Evolutionary conservation across 1,140 invertebrate genomes (phyloP).

Genomic region (Papilio polytes): DNA sequence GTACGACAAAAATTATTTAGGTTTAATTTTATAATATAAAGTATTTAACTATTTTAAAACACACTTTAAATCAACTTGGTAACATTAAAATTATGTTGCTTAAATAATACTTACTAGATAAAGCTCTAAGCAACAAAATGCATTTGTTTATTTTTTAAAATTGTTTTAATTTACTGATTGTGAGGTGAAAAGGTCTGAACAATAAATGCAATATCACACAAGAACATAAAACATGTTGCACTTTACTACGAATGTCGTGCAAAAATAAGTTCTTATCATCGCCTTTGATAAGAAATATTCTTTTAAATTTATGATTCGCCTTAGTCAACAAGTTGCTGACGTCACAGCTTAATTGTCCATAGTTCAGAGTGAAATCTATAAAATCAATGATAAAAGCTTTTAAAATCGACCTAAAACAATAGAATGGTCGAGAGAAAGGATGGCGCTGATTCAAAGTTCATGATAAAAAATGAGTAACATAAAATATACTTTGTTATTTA

Average conservation of each 20-base stretch:
- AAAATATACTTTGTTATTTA: too few species aligned
- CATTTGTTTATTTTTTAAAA: not conserved
- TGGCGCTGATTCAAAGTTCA: conserved; percentile 23
- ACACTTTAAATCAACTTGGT: not conserved
- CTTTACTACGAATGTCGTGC: not conserved
- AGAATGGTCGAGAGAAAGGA: not conserved
- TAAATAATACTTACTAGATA: not conserved
- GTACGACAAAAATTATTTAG: not conserved
- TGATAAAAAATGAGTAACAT: not conserved
- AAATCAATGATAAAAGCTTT: not conserved
- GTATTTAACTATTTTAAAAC: too few species aligned
- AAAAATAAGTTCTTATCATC: conserved; percentile 13
- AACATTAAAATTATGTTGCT: not conserved
- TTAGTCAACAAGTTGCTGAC: not conserved
- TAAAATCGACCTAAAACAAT: conserved; percentile 14
- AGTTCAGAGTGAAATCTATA: not conserved
- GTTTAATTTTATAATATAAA: too few species aligned
- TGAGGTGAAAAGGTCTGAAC: conserved; percentile 9
- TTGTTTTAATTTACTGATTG: conserved; percentile 10
- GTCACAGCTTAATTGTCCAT: not conserved
- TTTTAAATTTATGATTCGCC: not conserved
- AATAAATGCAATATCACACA: not conserved
- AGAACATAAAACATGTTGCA: not conserved
- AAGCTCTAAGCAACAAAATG: conserved; percentile 11
- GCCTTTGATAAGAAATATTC: not conserved